phyloP scores from a whole-genome alignment of 2,797 vertebrate species.

The Hydrophis major region DNA sequence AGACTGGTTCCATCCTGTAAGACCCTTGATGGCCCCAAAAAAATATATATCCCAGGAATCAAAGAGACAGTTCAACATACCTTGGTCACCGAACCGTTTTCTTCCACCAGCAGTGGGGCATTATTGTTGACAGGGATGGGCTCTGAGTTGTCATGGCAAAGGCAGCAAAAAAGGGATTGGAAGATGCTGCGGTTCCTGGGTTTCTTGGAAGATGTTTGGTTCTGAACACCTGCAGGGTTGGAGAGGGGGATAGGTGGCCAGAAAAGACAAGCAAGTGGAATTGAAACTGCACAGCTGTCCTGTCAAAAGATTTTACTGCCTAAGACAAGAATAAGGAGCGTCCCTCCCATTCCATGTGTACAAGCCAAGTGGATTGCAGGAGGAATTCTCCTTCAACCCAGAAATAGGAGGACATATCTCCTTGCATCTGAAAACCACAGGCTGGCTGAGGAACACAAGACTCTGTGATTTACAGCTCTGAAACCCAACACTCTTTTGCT shows the following conservation, averaged over 20 bases:
- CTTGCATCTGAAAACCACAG: neutral
- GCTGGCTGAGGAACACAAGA: neutral
- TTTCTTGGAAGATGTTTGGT: conserved; percentile 73
- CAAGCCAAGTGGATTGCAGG: neutral
- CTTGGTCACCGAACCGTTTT: conserved; percentile 85
- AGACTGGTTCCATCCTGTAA: neutral
- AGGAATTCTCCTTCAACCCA: neutral
- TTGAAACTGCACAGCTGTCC: neutral
- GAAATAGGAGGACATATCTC: neutral
- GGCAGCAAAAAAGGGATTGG: conserved; percentile 80
- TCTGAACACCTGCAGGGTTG: conserved; percentile 69
- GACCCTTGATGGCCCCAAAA: neutral
- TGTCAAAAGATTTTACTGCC: too few relatives aligned
- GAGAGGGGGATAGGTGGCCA: too few relatives aligned
- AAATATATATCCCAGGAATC: too few relatives aligned
- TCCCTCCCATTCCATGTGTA: too few relatives aligned
- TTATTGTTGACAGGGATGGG: conserved; percentile 76
- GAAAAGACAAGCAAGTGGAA: neutral
- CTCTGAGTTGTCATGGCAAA: conserved; percentile 80
- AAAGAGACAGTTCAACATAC: conserved; percentile 55
- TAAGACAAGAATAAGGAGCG: neutral
- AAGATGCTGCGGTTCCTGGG: conserved; percentile 77
- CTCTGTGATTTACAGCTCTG: neutral
- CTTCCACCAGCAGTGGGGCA: conserved; percentile 79
- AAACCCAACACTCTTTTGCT: neutral